Evolutionary conservation across 2,797 vertebrate species (phyloP), one percentile per base, ranked within the genome.

Genomic region (Loriculus beryllinus): DNA sequence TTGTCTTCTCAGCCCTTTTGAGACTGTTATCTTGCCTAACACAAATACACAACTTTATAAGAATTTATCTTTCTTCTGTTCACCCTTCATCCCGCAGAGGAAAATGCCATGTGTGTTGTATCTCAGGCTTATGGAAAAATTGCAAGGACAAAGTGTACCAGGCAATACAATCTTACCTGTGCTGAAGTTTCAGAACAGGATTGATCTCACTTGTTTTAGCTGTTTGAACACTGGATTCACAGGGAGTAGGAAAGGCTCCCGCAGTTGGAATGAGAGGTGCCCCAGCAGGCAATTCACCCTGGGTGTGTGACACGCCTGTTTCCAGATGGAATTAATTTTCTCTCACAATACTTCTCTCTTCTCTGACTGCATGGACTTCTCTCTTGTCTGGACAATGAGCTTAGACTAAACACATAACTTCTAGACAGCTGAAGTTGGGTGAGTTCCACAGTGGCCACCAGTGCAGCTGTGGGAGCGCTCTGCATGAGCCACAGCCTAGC

Each of bases 231-330:
- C 82, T 29, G 48, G 37, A 77, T 74, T 74, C 4, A 7, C 18
- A 40, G 56, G 11, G 43, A 69, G 8, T 13, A 33, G 70, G 49
- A 88, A 72, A 86, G 16, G 16, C 31, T 86, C 7, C 35, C 9
- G 21, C 9, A 23, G n/a, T 29, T 70, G 40, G 33, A 63, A 18
- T 42, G 10, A 85, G 47, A 33, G 16, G 20, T 86, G 72, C 47
- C 11, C 21, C 3, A 3, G 10, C 31, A n/a, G 33, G 29, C 21
- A 69, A 0, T 62, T 43, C 68, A 64, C 16, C 33, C 6, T 0
- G 0, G 11, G 12, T 0, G 1, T 47, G 8, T n/a, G 39, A 67
- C 48, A 22, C n/a, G 3, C 79, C 29, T 76, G 9, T 65, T 28
- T 86, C 33, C 39, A 77, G 35, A 69, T 11, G 15, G 47, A 42